Evolutionary conservation across 2,888 invertebrate genomes (phyloP), one percentile per base, ranked within the genome.

Genomic region (Trichacis sp.): DNA sequence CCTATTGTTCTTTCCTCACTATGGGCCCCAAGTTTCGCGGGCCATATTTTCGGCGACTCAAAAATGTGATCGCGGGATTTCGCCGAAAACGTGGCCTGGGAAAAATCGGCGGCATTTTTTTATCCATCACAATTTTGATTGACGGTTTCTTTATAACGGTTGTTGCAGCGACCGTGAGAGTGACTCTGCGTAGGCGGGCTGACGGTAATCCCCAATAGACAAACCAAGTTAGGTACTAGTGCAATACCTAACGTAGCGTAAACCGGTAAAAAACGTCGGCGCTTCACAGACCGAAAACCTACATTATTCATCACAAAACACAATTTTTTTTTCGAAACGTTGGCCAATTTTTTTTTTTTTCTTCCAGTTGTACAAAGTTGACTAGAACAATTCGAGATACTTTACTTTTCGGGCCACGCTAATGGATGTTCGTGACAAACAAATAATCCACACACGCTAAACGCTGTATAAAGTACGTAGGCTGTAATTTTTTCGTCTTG

Each of bases 141-240:
- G 73, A 81, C 80, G 79, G 82, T 77, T 73, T 55, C 79, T 80
- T 82, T 82, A 76, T 82, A 70, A 83, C 83, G 83, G 88, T 89
- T 91, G 90, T 93, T 93, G 91, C 93, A 93, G 93, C 92, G 90
- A 92, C 92, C 90, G 92, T 92, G 90, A 92, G 92, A 89, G 91
- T 92, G 89, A 92, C 92, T 90, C 92, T 93, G 91, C 93, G 93
- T 93, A 93, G 93, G 90, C 92, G 92, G 88, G 81, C 81, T 69
- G 83, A 83, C 80, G 82, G 77, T 82, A 83, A 83, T 76, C 78
- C 83, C 78, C 82, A 82, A 74, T 83, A 83, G 76, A 76, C 77
- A 81, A 79, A 78, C 67, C 78, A 81, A 82, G 76, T 81, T 83
- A 82, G 82, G 80, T 81, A 81, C 81, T n/a, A 73, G 79, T 61